Evolutionary conservation across 1,140 invertebrate species (phyloP).

Genomic region (Nasonia vitripennis): DNA sequence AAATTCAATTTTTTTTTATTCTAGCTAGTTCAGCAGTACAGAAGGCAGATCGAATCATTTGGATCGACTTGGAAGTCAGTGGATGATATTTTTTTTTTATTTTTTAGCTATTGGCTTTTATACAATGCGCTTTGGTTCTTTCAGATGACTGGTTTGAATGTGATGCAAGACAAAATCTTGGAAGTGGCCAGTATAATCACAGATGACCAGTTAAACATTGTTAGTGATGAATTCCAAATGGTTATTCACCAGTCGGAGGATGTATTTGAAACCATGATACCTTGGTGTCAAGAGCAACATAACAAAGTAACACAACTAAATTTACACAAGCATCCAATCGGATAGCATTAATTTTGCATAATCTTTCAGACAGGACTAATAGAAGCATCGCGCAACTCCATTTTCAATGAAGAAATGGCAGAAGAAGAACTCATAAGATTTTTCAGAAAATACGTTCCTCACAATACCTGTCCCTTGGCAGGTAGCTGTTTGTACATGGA

Average conservation of each 20-base stretch:
- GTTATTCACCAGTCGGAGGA: constrained; percentile 87
- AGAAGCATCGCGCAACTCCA: constrained; percentile 78
- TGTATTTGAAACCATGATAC: constrained; percentile 86
- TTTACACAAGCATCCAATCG: background rate
- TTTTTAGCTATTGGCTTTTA: background rate
- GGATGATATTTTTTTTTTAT: background rate
- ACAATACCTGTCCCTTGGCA: constrained; percentile 82
- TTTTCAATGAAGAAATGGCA: constrained; percentile 78
- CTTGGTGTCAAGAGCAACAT: constrained; percentile 90
- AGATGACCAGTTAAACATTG: constrained; percentile 85
- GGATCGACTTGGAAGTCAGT: constrained; percentile 68
- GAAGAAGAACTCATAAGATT: constrained; percentile 85
- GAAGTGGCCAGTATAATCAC: constrained; percentile 94
- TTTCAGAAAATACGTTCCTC: constrained; percentile 80
- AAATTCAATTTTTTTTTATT: constrained; percentile 7
- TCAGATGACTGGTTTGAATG: constrained; percentile 80
- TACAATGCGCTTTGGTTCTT: constrained; percentile 48
- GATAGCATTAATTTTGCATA: background rate
- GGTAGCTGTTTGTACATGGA: constrained; percentile 95
- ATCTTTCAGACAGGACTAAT: constrained; percentile 85
- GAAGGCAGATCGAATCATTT: constrained; percentile 57
- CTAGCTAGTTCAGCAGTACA: constrained; percentile 9
- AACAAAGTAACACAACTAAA: constrained; percentile 73
- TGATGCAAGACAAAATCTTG: constrained; percentile 86
- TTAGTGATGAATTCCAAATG: constrained; percentile 86